phyloP scores from a whole-genome alignment of 2,888 invertebrate species.

The Agonopterix heracliana region DNA sequence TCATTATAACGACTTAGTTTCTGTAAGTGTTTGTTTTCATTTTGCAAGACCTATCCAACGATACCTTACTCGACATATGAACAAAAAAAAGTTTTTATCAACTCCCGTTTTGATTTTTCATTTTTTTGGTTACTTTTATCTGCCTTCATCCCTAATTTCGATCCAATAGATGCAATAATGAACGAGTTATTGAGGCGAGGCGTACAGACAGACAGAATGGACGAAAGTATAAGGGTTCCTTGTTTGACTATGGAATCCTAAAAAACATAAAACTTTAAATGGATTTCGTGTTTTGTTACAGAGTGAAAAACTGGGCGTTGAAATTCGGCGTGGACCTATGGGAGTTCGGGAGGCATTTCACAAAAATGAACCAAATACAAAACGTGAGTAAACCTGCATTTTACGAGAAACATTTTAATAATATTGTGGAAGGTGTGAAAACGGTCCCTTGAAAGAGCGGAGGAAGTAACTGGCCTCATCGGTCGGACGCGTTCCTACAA shows the following conservation, averaged over 20 bases:
- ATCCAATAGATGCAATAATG: too few species aligned
- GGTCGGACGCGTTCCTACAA: conserved; percentile 58
- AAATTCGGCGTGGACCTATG: conserved; percentile 93
- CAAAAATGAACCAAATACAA: conserved; percentile 92
- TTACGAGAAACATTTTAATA: neutral
- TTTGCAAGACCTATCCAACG: too few species aligned
- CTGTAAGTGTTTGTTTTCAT: too few species aligned
- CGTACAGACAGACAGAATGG: too few species aligned
- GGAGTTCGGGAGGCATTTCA: conserved; percentile 91
- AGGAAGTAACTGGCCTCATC: conserved; percentile 40
- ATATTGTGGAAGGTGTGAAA: conserved; percentile 21
- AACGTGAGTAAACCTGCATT: conserved; percentile 79
- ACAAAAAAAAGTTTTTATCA: too few species aligned
- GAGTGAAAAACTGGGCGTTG: conserved; percentile 94
- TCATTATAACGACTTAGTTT: too few species aligned
- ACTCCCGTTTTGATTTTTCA: conserved; percentile 1
- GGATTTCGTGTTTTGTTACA: conserved; percentile 66
- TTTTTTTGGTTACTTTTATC: neutral
- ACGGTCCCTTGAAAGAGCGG: conserved; percentile 35
- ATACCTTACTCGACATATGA: too few species aligned
- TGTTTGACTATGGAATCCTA: neutral
- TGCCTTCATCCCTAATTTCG: too few species aligned
- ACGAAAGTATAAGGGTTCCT: too few species aligned
- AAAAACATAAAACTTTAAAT: conserved; percentile 3
- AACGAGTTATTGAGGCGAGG: too few species aligned